Evolutionary conservation across 2,797 vertebrate genomes (phyloP).

Genomic region (Phalloptychus januarius): DNA sequence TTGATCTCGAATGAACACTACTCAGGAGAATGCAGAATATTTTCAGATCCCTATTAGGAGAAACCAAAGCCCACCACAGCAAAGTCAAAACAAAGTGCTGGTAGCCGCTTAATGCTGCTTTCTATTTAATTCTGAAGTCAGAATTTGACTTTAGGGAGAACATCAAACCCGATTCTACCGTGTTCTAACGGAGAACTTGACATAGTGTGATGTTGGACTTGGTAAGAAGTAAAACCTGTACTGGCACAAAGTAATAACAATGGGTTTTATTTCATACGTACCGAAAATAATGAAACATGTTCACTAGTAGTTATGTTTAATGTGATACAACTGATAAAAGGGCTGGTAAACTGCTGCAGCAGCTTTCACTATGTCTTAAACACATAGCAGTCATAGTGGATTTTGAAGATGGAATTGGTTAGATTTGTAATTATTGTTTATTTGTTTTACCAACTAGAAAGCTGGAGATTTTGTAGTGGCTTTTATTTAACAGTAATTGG

Average conservation of each 20-base stretch:
- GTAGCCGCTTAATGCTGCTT: background rate
- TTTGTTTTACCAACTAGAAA: background rate
- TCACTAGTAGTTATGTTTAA: background rate
- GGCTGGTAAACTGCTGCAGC: background rate
- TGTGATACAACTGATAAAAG: background rate
- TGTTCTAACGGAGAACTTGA: background rate
- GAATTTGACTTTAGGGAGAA: background rate
- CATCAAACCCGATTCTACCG: background rate
- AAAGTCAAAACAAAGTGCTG: background rate
- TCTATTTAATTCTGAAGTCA: background rate
- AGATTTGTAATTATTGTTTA: background rate
- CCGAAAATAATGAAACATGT: background rate
- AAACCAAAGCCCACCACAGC: background rate
- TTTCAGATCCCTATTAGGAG: background rate
- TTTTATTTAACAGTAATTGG: no score
- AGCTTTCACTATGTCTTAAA: background rate
- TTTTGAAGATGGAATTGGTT: background rate
- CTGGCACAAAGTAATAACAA: background rate
- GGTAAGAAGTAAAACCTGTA: background rate
- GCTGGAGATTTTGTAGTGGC: no score
- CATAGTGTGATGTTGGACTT: background rate
- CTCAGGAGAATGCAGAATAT: background rate
- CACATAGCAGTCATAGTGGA: background rate
- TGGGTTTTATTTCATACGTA: background rate
- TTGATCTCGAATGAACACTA: background rate